Conservation (phyloP, 2,888 invertebrate genomes). For the Anodontia alba region DNA sequence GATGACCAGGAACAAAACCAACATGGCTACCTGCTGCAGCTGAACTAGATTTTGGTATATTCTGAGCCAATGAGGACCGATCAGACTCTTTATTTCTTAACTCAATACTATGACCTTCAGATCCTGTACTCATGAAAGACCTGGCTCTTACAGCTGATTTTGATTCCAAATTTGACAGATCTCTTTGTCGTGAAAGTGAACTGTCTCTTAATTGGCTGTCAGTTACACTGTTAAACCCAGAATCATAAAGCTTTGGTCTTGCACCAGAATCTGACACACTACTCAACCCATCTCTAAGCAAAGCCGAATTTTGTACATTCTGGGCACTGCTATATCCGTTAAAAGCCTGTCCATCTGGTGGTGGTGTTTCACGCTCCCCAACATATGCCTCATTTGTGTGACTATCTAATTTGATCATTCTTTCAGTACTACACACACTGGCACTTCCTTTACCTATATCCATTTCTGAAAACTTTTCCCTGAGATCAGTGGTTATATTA, state of each 20-base stretch:
- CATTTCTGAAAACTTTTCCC: slow-evolving; percentile 20
- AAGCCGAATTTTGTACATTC: background rate
- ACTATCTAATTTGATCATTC: background rate
- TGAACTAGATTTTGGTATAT: background rate
- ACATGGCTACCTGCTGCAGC: slow-evolving; percentile 12
- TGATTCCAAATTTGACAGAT: background rate
- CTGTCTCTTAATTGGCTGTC: background rate
- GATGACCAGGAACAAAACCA: slow-evolving; percentile 68
- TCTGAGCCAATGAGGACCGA: background rate
- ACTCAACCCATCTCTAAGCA: background rate
- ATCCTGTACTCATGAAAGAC: background rate
- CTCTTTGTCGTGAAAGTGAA: background rate
- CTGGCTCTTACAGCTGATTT: background rate
- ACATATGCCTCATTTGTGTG: background rate
- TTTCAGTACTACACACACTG: background rate
- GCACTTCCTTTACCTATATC: background rate
- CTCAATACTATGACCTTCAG: background rate
- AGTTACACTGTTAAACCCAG: slow-evolving; percentile 1
- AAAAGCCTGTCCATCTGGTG: slow-evolving; percentile 30
- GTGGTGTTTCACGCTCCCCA: slow-evolving; percentile 24
- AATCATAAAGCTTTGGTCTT: slow-evolving; percentile 6
- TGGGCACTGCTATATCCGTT: background rate
- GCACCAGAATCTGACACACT: background rate
- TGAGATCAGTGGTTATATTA: slow-evolving; percentile 25
- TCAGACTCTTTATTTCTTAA: background rate